These are phyloP conservation scores for Oscheius myriophilus DNA, from an alignment of 2,888 invertebrate species.

Conservation along the genomic window DNA sequence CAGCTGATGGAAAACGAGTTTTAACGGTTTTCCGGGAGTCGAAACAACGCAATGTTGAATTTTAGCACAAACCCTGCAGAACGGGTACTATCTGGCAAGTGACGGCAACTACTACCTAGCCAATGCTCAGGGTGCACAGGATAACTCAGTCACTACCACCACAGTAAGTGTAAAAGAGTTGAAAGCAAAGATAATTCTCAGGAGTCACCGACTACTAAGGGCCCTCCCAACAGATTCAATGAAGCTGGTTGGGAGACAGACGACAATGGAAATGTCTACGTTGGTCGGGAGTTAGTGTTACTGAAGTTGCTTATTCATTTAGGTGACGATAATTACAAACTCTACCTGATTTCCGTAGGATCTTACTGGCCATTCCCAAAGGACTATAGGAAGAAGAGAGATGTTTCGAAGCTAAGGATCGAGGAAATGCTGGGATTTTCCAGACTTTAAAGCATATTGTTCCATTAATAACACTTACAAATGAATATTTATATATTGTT, in stretches of 20 bases:
- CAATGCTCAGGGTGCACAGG: neutral
- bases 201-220: slow-evolving; percentile 16
- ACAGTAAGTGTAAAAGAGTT: neutral
- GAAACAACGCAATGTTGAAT: too few species aligned
- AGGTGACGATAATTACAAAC: slow-evolving; percentile 19
- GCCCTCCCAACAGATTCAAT: slow-evolving; percentile 26
- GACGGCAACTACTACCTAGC: slow-evolving; percentile 14
- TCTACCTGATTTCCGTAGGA: slow-evolving; percentile 29
- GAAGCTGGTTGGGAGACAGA: slow-evolving; percentile 28
- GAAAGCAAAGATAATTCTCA: neutral
- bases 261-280: slow-evolving; percentile 30
- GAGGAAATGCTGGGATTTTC: slow-evolving; percentile 14
- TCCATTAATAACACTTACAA: too few species aligned
- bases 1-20: too few species aligned
- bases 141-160: neutral
- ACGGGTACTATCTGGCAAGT: slow-evolving; percentile 9
- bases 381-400: slow-evolving; percentile 30
- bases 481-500: too few species aligned
- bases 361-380: slow-evolving; percentile 31
- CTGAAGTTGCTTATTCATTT: too few species aligned
- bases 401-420: neutral
- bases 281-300: neutral
- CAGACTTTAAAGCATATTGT: neutral
- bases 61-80: too few species aligned
- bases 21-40: too few species aligned